Base-by-base conservation (phyloP, 1,140 invertebrate genomes). In the Papilio dardanus region DNA sequence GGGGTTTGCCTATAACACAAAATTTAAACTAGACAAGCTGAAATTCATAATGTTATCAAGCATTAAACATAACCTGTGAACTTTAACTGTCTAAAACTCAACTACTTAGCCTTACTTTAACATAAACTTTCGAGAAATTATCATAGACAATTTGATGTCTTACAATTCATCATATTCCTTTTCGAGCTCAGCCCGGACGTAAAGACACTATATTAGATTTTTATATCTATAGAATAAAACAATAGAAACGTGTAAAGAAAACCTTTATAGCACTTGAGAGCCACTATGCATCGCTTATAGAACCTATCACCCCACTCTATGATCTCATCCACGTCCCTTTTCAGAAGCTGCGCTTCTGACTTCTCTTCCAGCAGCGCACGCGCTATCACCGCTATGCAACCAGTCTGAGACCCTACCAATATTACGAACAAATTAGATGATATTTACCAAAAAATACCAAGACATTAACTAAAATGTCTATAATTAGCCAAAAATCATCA, bases 231-330 rank as follows among this genome's bases (percentile, higher is more conserved):
- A 54, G 19, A 24, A 54, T 16, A 46, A 46, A 42, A 16, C 7
- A 19, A n/a, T 7, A 46, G 16, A 46, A 19, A 7, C 16, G 6
- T n/a, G 42, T 46, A n/a, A 46, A n/a, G 16, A 16, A 46, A 24
- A 91, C 91, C 91, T 80, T 91, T 92, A 77, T 92, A 92, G 62
- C 91, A 92, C 68, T 91, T 92, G 28, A 92, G 68, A 1, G 84
- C 82, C 8, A 89, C 31, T 82, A 88, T 82, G 71, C 88, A 91
- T 75, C 88, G 87, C n/a, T 77, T 84, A 62, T 92, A 92, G 68
- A 84, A 91, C 21, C 81, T 76, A 67, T 92, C 91, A 0, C 88
- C 91, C 4, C 76, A 71, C 3, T 86, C 83, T 1, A 92, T 87
- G 2, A 89, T 10, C 0, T 91, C 86, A 31, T 91, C 86, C 2